phyloP scores from a whole-genome alignment of 2,113 vertebrate genomes.

The Eulacestoma nigropectus region DNA sequence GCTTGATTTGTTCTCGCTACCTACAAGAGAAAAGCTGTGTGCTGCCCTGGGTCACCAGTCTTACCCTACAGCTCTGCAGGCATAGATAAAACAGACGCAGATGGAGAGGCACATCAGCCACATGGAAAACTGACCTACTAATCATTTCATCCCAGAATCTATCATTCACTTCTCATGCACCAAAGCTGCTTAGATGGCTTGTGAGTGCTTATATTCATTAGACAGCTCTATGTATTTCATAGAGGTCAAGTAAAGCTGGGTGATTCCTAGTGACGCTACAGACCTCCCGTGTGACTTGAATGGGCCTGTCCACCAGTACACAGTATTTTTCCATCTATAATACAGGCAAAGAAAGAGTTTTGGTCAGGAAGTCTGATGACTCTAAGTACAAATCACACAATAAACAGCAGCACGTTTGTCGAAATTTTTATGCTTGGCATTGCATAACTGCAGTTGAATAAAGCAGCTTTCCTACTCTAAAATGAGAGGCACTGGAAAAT shows the following conservation, averaged over 20 bases:
- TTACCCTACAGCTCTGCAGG: neutral
- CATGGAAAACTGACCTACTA: conserved; percentile 45
- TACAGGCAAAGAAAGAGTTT: neutral
- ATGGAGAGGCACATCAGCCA: neutral
- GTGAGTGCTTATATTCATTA: neutral
- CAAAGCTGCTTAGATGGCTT: conserved; percentile 35
- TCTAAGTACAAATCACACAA: neutral
- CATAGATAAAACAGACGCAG: neutral
- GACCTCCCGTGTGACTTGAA: neutral
- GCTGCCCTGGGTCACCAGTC: neutral
- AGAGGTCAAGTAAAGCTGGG: neutral
- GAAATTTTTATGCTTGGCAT: neutral
- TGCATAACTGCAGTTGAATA: neutral
- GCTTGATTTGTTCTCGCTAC: neutral
- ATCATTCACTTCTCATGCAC: neutral
- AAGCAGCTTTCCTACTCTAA: conserved; percentile 23
- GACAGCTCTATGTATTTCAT: neutral
- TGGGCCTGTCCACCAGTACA: neutral
- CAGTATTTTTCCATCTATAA: neutral
- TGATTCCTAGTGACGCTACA: neutral
- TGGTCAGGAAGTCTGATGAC: neutral
- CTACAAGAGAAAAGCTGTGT: neutral
- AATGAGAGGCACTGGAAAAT: neutral
- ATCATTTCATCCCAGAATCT: conserved; percentile 14
- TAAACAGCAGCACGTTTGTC: neutral